phyloP scores from a whole-genome alignment of 2,113 vertebrate genomes.

The Arothron firmamentum region DNA sequence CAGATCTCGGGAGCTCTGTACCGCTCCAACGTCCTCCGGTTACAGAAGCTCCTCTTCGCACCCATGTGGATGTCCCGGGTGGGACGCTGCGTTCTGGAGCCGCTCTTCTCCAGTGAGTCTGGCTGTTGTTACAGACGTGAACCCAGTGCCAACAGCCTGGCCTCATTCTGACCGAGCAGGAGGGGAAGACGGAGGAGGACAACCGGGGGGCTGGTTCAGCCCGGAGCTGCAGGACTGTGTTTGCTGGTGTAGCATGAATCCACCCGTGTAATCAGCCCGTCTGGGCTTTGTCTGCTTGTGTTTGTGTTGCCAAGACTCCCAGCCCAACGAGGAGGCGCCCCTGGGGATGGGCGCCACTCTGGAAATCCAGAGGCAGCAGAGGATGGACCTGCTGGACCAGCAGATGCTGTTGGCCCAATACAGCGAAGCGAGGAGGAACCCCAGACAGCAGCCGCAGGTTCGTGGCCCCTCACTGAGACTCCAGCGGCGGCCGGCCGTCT shows the following conservation, averaged over 20 bases:
- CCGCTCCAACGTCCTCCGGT: conserved; percentile 73
- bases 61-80: conserved; percentile 81
- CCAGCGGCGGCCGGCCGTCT: no score
- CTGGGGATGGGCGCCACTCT: conserved; percentile 95
- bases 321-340: conserved; percentile 79
- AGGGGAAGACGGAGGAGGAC: no score
- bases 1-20: conserved; percentile 89
- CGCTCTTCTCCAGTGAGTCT: conserved; percentile 80
- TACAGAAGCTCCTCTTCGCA: conserved; percentile 80
- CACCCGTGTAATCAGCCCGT: no score
- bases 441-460: conserved; percentile 78
- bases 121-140: background rate
- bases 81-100: conserved; percentile 82
- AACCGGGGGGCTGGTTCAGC: no score
- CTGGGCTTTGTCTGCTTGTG: background rate
- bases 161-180: no score
- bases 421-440: conserved; percentile 79
- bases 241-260: no score
- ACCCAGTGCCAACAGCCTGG: no score
- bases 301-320: conserved; percentile 59
- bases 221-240: no score
- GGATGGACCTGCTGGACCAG: conserved; percentile 89
- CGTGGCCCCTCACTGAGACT: no score
- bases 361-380: conserved; percentile 94
- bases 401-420: conserved; percentile 91